Base-by-base conservation (phyloP, 92 coral and sea anemone genomes). In the Epizoanthus ramosus region DNA sequence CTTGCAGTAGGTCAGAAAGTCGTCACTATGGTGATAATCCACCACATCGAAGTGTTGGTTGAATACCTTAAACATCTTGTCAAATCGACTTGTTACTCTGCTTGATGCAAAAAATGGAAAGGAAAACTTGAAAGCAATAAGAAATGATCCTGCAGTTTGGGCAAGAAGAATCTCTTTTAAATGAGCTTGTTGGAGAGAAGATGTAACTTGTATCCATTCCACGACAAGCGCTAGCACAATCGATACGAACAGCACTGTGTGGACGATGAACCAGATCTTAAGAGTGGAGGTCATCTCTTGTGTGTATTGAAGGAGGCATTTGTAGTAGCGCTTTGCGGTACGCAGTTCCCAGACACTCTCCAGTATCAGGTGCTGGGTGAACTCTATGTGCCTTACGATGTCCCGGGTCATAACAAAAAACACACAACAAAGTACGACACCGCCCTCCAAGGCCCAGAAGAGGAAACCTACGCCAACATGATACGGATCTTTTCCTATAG, bases 41-140 rank as follows among this genome's bases (percentile, higher is more conserved):
- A 56, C 80, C 13, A 89, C 88, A 72, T 63, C 39, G 75, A 87
- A 88, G 15, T 79, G 59, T 35, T 85, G 68, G 71, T 87, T 88
- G 35, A 91, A 56, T 17, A 28, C 39, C 52, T 71, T 76, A 60
- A 85, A 91, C 91, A 88, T 85, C 22, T 37, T 77, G 57, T 88
- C 91, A 76, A 80, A 91, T 22, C 80, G 74, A n/a, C 87, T 81
- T 73, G 94, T 91, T 19, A 85, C 91, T 72, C 79, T 73, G 69
- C 94, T 88, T 22, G 94, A 88, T 15, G 89, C 86, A 59, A 81
- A 63, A 53, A 91, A 63, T 6, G 94, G 91, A 45, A 90, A 91
- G 2, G 91, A 90, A 84, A 86, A 91, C 72, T 87, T 88, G 86
- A 87, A 84, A 3, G 94, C 85, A 21, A 87, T 88, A 17, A 90